Conservation (phyloP, 2,888 invertebrate species). For the Drosophila neonasuta region DNA sequence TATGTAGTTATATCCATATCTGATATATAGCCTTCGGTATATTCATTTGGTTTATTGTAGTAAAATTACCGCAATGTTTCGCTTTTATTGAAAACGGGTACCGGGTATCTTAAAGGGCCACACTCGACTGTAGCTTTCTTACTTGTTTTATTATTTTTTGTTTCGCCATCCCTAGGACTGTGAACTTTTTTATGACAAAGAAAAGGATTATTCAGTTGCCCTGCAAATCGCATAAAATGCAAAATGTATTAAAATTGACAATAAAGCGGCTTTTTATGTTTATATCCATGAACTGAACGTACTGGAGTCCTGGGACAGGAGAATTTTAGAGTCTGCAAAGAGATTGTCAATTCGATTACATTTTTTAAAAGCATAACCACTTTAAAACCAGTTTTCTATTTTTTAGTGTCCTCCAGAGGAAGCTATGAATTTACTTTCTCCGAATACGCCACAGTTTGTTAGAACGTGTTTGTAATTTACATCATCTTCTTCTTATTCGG, state of each 20-base stretch:
- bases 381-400: conserved; percentile 72
- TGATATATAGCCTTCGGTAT: too few relatives aligned
- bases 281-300: conserved; percentile 46
- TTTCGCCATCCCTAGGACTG: background rate
- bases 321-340: background rate
- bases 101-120: too few relatives aligned
- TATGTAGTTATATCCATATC: too few relatives aligned
- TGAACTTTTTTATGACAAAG: conserved; percentile 65
- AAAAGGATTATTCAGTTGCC: conserved; percentile 69
- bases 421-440: conserved; percentile 75
- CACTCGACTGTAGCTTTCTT: too few relatives aligned
- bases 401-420: conserved; percentile 64
- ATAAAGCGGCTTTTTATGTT: conserved; percentile 77
- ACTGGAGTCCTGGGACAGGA: background rate
- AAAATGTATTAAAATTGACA: conserved; percentile 78
- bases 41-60: too few relatives aligned
- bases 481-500: conserved; percentile 11
- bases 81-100: too few relatives aligned
- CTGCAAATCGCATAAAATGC: conserved; percentile 74
- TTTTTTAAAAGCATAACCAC: conserved; percentile 54
- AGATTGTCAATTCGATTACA: conserved; percentile 46
- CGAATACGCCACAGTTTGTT: conserved; percentile 74
- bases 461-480: conserved; percentile 31
- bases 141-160: background rate
- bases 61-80: too few relatives aligned